These are phyloP conservation scores for Antitype chi DNA, from an alignment of 2,888 invertebrate species.

Conservation along the genomic window DNA sequence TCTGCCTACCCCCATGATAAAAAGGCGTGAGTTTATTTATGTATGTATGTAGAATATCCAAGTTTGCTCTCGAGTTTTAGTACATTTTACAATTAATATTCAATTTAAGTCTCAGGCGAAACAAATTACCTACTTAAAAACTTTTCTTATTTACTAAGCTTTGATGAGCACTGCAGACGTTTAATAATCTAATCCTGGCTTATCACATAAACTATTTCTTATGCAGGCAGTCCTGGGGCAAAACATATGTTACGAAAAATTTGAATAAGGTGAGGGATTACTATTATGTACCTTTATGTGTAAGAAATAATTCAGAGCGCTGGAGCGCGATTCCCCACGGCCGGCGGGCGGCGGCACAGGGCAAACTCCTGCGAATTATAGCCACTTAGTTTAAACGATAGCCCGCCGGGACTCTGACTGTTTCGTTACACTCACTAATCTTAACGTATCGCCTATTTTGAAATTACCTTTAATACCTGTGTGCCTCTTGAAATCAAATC, in stretches of 20 bases:
- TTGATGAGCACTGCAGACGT: too few species aligned
- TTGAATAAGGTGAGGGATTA: slow-evolving; percentile 50
- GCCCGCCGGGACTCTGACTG: slow-evolving; percentile 80
- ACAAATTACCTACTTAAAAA: neutral
- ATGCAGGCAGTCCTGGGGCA: slow-evolving; percentile 1
- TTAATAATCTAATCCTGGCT: slow-evolving; percentile 14
- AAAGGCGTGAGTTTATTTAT: too few species aligned
- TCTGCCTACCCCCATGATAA: too few species aligned
- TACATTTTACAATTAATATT: neutral
- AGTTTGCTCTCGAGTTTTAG: neutral
- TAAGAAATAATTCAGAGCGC: slow-evolving; percentile 83
- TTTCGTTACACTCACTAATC: slow-evolving; percentile 81
- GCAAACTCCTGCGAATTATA: slow-evolving; percentile 88
- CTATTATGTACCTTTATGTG: slow-evolving; percentile 61
- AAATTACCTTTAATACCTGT: slow-evolving; percentile 46
- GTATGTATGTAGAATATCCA: neutral
- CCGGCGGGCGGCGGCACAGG: slow-evolving; percentile 73
- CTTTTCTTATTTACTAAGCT: neutral
- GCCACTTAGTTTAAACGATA: slow-evolving; percentile 88
- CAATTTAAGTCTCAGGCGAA: neutral
- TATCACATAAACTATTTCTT: slow-evolving; percentile 19
- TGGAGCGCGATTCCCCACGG: slow-evolving; percentile 83
- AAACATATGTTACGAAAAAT: slow-evolving; percentile 32
- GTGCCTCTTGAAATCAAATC: slow-evolving; percentile 4
- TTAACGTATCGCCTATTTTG: slow-evolving; percentile 59